Evolutionary conservation across 2,113 vertebrate species (phyloP).

Genomic region (Sinocyclocheilus maitianheensis): DNA sequence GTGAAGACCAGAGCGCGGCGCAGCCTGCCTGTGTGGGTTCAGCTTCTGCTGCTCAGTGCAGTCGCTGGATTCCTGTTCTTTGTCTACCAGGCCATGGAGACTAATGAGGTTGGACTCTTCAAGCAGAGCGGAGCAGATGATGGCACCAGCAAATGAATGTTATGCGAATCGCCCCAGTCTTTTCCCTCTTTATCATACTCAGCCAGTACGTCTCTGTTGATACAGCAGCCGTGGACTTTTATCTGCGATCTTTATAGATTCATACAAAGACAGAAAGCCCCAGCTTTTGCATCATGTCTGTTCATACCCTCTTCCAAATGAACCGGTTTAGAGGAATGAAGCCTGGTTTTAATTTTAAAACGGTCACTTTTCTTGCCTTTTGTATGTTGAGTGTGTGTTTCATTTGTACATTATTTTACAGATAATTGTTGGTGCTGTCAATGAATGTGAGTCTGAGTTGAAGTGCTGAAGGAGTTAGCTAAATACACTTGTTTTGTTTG

Average conservation of each 20-base stretch:
- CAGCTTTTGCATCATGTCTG: background rate
- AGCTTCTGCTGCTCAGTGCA: slow-evolving; percentile 82
- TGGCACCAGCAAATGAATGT: slow-evolving; percentile 51
- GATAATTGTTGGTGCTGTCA: background rate
- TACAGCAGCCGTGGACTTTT: slow-evolving; percentile 10
- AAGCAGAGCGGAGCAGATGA: background rate
- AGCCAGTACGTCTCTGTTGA: background rate
- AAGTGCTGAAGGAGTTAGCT: background rate
- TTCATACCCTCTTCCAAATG: background rate
- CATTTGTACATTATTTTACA: background rate
- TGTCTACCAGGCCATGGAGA: slow-evolving; percentile 95
- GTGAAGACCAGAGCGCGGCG: slow-evolving; percentile 55
- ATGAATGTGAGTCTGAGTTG: background rate
- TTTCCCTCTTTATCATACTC: background rate
- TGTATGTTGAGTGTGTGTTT: background rate
- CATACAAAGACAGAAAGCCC: background rate
- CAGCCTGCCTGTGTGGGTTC: slow-evolving; percentile 84
- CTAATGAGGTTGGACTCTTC: slow-evolving; percentile 84
- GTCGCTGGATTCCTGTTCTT: slow-evolving; percentile 83
- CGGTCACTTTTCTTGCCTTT: background rate
- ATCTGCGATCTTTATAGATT: background rate
- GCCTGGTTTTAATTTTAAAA: background rate
- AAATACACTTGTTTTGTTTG: background rate
- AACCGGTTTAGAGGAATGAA: slow-evolving; percentile 8
- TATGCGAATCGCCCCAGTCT: background rate